Conservation (phyloP, 2,888 invertebrate genomes). For the Drosophila mercatorum region DNA sequence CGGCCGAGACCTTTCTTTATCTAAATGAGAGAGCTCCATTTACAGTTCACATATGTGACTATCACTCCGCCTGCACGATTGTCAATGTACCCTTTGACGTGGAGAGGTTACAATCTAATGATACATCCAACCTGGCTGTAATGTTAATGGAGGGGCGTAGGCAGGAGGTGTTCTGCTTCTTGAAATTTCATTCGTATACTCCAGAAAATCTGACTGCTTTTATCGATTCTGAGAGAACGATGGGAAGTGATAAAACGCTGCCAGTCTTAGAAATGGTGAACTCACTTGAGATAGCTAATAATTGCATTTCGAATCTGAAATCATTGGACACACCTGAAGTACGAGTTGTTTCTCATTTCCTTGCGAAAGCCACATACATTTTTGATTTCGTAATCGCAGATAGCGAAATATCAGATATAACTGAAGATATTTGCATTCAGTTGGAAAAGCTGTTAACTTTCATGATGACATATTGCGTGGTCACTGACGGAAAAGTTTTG, state of each 20-base stretch:
- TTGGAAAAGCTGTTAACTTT: conserved; percentile 19
- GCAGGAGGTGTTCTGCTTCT: conserved; percentile 26
- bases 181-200: not conserved
- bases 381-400: conserved; percentile 17
- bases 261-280: conserved; percentile 25
- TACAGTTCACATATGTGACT: conserved; percentile 25
- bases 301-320: not conserved
- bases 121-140: not conserved
- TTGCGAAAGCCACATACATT: conserved; percentile 6
- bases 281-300: conserved; percentile 16
- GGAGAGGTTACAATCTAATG: not conserved
- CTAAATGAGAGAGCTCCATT: not conserved
- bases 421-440: not conserved
- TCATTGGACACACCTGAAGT: conserved; percentile 1
- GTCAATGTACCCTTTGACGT: not conserved
- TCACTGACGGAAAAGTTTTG: not conserved
- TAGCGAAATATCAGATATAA: conserved; percentile 34
- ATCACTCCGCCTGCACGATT: not conserved
- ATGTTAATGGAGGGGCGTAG: conserved; percentile 11
- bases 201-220: not conserved
- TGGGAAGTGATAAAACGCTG: not conserved
- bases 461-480: conserved; percentile 9
- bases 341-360: not conserved
- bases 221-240: not conserved
- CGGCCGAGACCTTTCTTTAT: conserved; percentile 7